Conservation (phyloP, 2,888 invertebrate genomes). For the Leptothorax acervorum region DNA sequence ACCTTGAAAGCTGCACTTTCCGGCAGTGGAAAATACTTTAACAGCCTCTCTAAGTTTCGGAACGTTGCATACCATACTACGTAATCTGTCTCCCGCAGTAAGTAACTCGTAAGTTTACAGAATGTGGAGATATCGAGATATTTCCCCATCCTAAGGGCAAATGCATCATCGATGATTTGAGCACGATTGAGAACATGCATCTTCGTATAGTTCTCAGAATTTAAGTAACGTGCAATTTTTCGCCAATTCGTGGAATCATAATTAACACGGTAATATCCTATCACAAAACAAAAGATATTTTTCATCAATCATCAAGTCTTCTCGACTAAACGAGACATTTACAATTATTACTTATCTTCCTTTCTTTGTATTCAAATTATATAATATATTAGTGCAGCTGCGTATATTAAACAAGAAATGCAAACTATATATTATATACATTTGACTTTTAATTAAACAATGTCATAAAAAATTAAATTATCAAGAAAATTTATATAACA, state of each 20-base stretch:
- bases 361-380: neutral
- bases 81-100: conserved; percentile 18
- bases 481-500: neutral
- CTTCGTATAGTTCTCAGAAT: neutral
- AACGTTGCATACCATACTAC: conserved; percentile 26
- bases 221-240: conserved; percentile 28
- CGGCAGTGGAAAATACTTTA: neutral
- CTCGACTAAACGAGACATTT: neutral
- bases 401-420: too few relatives aligned
- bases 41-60: neutral
- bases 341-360: too few relatives aligned
- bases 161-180: neutral
- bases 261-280: conserved; percentile 83
- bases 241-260: conserved; percentile 77
- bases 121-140: neutral
- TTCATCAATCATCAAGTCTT: neutral
- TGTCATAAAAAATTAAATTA: neutral
- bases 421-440: neutral
- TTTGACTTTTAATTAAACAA: neutral
- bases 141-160: neutral
- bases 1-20: neutral
- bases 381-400: too few relatives aligned
- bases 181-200: conserved; percentile 47
- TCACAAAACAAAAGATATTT: neutral
- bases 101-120: conserved; percentile 16